Percentiles rank a stretch among this genome's conserved stretches.
Conservation (phyloP, 2,888 invertebrate species). For the Strigamia transsilvanica region DNA sequence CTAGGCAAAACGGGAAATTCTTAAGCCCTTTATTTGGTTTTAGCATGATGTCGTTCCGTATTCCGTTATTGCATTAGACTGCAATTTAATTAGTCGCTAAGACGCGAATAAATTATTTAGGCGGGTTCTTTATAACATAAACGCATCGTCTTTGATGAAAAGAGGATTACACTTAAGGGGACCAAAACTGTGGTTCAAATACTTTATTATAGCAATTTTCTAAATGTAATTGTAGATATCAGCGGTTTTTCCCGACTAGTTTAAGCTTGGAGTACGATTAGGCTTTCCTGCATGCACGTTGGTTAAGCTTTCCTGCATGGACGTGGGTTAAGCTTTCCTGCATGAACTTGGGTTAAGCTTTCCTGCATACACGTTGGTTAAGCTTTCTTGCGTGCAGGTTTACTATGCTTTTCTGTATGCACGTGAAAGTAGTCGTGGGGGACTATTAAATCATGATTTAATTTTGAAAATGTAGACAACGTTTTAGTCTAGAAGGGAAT, state of each 20-base stretch:
- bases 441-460: too few relatives aligned
- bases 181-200: background rate
- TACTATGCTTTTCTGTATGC: too few relatives aligned
- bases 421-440: too few relatives aligned
- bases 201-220: background rate
- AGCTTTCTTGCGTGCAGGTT: too few relatives aligned
- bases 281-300: too few relatives aligned
- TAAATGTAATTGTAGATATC: background rate
- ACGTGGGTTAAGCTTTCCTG: too few relatives aligned
- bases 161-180: background rate
- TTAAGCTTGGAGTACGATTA: too few relatives aligned
- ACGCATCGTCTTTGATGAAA: constrained; percentile 30
- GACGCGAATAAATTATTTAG: constrained; percentile 35
- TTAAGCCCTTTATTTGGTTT: constrained; percentile 43
- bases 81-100: constrained; percentile 43
- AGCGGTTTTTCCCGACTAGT: background rate
- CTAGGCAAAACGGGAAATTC: constrained; percentile 12
- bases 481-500: too few relatives aligned
- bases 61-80: constrained; percentile 43
- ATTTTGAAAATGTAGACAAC: too few relatives aligned
- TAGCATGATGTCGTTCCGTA: constrained; percentile 16
- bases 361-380: too few relatives aligned
- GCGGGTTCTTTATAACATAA: constrained; percentile 10
- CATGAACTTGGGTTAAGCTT: too few relatives aligned
- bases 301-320: too few relatives aligned